Conservation (phyloP, 92 coral and sea anemone species). For the Palythoa heliodiscus region DNA sequence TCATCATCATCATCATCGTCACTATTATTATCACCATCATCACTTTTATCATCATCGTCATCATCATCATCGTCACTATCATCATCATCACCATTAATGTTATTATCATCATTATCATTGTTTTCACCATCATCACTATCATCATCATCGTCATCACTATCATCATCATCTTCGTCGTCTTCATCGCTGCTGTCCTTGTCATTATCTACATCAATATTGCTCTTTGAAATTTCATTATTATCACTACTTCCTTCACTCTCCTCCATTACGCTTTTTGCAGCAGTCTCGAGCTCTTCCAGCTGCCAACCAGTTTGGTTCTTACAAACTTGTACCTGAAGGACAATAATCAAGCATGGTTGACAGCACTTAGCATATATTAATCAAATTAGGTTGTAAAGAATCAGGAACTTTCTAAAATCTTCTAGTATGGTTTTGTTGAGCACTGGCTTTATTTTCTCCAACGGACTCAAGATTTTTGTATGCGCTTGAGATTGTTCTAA, state of each 20-base stretch:
- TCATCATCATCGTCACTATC: not conserved
- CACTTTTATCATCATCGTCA: not conserved
- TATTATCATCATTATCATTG: not conserved
- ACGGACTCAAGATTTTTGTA: not conserved
- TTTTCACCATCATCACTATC: not conserved
- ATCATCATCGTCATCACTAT: not conserved
- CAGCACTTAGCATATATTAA: no score
- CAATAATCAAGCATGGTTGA: no score
- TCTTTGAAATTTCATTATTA: not conserved
- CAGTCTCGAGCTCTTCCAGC: not conserved
- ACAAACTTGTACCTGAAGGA: not conserved
- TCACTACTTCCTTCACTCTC: not conserved
- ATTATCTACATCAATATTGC: not conserved
- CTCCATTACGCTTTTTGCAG: not conserved
- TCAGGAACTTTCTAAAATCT: no score
- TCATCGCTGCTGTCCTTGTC: not conserved
- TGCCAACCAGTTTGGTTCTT: conserved; percentile 2
- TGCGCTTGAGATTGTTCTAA: no score
- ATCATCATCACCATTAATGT: not conserved
- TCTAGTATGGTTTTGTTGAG: no score
- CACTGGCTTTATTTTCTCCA: no score
- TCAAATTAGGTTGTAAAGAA: no score
- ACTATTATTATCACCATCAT: not conserved
- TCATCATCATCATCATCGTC: not conserved
- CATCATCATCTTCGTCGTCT: not conserved